Evolutionary conservation across 35 echinoderm and acorn worm genomes (phyloP), one percentile per base, ranked within the genome.

Genomic region (Apostichopus californicus): DNA sequence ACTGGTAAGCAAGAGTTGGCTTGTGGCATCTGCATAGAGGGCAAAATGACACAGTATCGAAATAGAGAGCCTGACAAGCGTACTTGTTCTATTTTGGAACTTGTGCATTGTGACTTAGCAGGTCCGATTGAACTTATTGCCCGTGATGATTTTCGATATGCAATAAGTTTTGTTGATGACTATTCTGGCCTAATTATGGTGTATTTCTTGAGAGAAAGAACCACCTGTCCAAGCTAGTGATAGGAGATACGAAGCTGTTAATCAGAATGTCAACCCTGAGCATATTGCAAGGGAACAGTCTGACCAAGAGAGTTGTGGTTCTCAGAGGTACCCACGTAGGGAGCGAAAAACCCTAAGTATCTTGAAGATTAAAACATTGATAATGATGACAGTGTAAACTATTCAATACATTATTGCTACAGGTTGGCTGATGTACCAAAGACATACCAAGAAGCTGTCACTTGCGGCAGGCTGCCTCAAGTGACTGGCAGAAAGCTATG

Each of bases 401-500:
- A 78, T 20, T 73, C 28, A 9, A 78, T 93, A 87, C 79, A 93
- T 78, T 87, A 87, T 77, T 93, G 92, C 72, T 78, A 93, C 83
- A 73, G 73, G 66, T 34, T 93, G 11, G 20, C 8, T 60, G 85
- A 93, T 87, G 81, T 87, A 55, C 83, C 66, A n/a, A 83, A 88
- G 73, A 93, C 66, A 61, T 93, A 93, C 73, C 56, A 79, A 89
- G 92, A 93, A n/a, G 86, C 86, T 34, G 58, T 93, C n/a, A 26
- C 22, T 14, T 80, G 26, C 26, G 0, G 25, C 25, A 85, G 7
- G n/a, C 71, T n/a, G 77, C 11, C 64, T 57, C 85, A 64, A 60
- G 54, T 78, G n/a, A 93, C 18, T 93, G 92, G 92, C 73, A 89
- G 57, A 93, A 66, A 66, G 85, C 92, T 26, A 93, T 93, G 92